Conservation (phyloP, 1,140 invertebrate species). For the Drosophila sturtevanti region DNA sequence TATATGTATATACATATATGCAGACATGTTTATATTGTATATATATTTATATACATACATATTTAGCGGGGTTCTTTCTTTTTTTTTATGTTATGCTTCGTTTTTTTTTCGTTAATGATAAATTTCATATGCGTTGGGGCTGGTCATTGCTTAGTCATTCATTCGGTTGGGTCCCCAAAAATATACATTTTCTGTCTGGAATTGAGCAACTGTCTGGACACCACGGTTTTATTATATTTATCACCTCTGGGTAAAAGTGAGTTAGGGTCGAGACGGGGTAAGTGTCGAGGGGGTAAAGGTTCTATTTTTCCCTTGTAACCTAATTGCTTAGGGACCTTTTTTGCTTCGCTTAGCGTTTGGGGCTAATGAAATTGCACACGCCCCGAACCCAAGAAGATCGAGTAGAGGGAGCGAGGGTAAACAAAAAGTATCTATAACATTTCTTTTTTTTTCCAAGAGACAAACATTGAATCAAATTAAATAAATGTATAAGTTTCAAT, state of each 20-base stretch:
- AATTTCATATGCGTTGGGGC: constrained; percentile 46
- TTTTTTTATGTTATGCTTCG: constrained; percentile 23
- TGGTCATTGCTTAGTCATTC: constrained; percentile 46
- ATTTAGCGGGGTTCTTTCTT: constrained; percentile 6
- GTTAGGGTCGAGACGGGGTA: no score
- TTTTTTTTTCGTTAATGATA: constrained; percentile 31
- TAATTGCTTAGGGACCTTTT: constrained; percentile 9
- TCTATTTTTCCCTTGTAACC: constrained; percentile 3
- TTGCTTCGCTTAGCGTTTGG: constrained; percentile 1
- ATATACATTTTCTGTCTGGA: constrained; percentile 9
- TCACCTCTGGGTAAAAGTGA: background rate
- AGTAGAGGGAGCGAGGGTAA: background rate
- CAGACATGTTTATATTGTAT: no score
- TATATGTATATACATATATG: no score
- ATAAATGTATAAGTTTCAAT: background rate
- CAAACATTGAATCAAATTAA: constrained; percentile 2
- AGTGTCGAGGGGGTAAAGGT: background rate
- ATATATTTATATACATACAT: no score
- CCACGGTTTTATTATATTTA: background rate
- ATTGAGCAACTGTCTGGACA: background rate
- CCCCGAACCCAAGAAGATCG: background rate
- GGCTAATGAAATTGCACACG: background rate
- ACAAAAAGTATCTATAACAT: background rate
- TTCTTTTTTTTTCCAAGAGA: background rate
- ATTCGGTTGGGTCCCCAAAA: constrained; percentile 11